Evolutionary conservation across 2,797 vertebrate genomes (phyloP).

Genomic region (Poecilia gillii): DNA sequence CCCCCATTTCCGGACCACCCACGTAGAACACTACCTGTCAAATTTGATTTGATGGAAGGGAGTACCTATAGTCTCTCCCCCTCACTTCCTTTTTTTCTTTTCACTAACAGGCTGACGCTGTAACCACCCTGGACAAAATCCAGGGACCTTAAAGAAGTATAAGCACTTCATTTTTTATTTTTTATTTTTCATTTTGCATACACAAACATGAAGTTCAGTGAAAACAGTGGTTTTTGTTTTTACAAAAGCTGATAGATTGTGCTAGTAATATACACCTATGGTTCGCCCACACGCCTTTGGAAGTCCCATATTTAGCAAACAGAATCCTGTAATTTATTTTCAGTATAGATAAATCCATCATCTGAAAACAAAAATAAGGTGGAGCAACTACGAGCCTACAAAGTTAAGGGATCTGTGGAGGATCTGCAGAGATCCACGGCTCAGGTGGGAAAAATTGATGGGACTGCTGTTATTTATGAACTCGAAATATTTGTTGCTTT

Average conservation of each 20-base stretch:
- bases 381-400: neutral
- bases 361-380: neutral
- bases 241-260: neutral
- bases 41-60: no score
- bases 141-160: neutral
- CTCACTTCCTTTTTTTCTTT: neutral
- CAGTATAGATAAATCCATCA: neutral
- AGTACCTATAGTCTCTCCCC: no score
- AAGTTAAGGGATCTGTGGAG: neutral
- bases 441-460: neutral
- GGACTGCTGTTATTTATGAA: neutral
- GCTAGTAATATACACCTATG: no score
- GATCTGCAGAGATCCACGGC: neutral
- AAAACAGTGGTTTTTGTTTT: neutral
- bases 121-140: neutral
- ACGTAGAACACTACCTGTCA: no score
- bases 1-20: no score
- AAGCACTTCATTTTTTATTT: neutral
- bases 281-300: neutral
- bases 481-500: neutral
- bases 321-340: neutral
- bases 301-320: neutral
- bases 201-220: neutral
- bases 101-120: neutral
- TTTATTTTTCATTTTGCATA: neutral